Conservation (phyloP, 2,113 vertebrate genomes). For the Centropus bengalensis region DNA sequence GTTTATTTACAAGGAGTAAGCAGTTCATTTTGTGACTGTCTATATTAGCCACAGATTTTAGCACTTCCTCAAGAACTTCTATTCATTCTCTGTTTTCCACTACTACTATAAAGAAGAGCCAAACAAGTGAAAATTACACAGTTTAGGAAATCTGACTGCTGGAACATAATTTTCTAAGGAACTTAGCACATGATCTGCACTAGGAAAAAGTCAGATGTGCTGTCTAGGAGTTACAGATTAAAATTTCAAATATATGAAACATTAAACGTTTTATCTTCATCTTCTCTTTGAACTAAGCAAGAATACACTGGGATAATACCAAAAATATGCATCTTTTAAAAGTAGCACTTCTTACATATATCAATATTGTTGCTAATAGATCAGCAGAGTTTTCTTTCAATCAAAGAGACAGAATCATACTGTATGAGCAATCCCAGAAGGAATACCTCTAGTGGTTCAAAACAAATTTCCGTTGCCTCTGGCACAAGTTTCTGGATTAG, state of each 20-base stretch:
- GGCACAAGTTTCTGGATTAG: constrained; percentile 65
- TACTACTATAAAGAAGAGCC: neutral
- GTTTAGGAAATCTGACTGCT: neutral
- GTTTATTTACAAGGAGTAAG: neutral
- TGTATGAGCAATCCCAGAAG: constrained; percentile 48
- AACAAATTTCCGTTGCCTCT: constrained; percentile 62
- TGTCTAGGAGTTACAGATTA: neutral
- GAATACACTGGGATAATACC: neutral
- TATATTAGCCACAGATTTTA: neutral
- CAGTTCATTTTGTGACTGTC: neutral
- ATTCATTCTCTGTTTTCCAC: neutral
- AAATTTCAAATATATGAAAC: neutral
- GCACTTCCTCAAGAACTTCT: neutral
- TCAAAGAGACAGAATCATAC: constrained; percentile 62
- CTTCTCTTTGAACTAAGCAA: neutral
- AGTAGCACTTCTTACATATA: neutral
- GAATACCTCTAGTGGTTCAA: constrained; percentile 59
- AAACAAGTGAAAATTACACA: neutral
- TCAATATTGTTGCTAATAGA: constrained; percentile 46
- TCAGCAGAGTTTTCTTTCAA: constrained; percentile 61
- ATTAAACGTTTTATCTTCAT: neutral
- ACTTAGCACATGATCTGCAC: neutral
- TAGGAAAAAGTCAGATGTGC: neutral
- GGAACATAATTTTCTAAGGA: neutral
- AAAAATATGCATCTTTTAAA: neutral